Base-by-base conservation (phyloP, 35 echinoderm and acorn worm species). In the Holothuria glaberrima region DNA sequence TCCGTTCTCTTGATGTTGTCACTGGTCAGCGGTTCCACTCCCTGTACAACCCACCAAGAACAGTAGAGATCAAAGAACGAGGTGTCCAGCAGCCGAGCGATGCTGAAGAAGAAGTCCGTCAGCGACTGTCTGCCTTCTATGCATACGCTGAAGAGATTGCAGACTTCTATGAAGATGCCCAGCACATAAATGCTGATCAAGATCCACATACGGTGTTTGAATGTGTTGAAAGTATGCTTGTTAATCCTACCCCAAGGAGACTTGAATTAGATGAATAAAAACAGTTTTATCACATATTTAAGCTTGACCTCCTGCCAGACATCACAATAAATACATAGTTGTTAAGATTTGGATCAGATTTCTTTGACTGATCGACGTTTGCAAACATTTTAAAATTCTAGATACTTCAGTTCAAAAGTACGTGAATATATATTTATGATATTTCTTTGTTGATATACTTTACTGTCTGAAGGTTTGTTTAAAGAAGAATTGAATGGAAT, bases 151-250 rank as follows among this genome's bases (percentile, higher is more conserved):
- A 99, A 50, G 97, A 99, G 88, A 94, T 99, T 46, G 67, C 92
- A 0, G 97, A 99, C 52, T 99, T 92, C 77, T 99, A 95, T 45
- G 82, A 95, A 68, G 86, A 91, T 57, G 93, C 92, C 30, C 97
- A 99, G n/a, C 97, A 95, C 66, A 89, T 99, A 50, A 99, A 95
- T 74, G 97, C 91, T 1, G 97, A 99, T 58, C 97, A 99, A 79
- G 95, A 99, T 86, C 97, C 97, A 22, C 97, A 99, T 36, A 95
- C 97, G 22, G 97, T 99, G 66, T 99, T 98, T 89, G 97, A 99
- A 70, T 93, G 88, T 73, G 69, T 99, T 19, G 97, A 99, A 73
- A 99, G 97, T 33, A 99, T 99, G 97, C 89, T 99, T 75, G 97
- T 99, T 0, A 99, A 93, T 50, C 93, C 93, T 22, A 84, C 92